Evolutionary conservation across 2,888 invertebrate genomes (phyloP).

Genomic region (Drosophila rellima): DNA sequence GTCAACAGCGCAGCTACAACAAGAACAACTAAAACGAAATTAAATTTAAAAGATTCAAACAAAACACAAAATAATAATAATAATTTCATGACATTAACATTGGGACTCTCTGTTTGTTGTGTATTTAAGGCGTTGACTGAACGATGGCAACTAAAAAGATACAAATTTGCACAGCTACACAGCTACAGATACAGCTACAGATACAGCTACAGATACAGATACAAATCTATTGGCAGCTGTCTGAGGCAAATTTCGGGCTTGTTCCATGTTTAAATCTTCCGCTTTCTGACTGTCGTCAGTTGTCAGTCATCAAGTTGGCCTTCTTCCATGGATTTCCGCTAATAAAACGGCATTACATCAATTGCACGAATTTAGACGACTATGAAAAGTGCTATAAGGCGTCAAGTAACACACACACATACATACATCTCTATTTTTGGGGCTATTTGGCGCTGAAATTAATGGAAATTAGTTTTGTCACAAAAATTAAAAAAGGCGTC

Average conservation of each 20-base stretch:
- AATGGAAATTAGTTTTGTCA: constrained; percentile 73
- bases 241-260: constrained; percentile 26
- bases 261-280: constrained; percentile 58
- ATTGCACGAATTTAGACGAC: constrained; percentile 11
- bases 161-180: constrained; percentile 21
- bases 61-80: constrained; percentile 54
- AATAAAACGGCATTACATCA: constrained; percentile 30
- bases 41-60: constrained; percentile 43
- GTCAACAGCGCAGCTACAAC: constrained; percentile 35
- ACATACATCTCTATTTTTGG: constrained; percentile 10
- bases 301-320: constrained; percentile 58
- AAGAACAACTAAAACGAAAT: constrained; percentile 26
- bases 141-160: constrained; percentile 32
- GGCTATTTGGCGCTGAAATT: constrained; percentile 47
- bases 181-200: neutral
- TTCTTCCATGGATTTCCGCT: constrained; percentile 46
- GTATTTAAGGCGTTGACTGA: constrained; percentile 60
- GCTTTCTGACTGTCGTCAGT: constrained; percentile 57
- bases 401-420: constrained; percentile 6
- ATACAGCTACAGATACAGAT: constrained; percentile 13
- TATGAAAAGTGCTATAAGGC: neutral
- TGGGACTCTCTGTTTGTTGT: constrained; percentile 33
- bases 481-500: constrained; percentile 67
- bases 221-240: constrained; percentile 57
- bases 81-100: constrained; percentile 79